Conservation (phyloP, 1,140 invertebrate species). For the Cydia amplana region DNA sequence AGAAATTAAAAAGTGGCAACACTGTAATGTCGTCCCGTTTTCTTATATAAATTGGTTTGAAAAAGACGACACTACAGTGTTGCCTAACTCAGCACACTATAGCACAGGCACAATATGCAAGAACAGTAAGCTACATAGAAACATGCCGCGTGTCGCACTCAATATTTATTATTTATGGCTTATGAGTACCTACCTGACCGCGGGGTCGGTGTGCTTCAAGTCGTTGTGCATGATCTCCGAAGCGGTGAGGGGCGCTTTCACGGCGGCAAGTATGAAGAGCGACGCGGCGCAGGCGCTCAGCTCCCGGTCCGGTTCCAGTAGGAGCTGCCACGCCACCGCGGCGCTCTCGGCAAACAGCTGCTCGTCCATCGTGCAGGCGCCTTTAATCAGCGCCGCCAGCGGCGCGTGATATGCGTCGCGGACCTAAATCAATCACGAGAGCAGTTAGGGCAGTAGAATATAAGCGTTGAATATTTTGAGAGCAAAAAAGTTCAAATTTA, state of each 20-base stretch:
- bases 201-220: conserved; percentile 90
- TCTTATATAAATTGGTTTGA: no score
- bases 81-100: no score
- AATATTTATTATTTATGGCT: no score
- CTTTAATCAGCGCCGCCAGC: conserved; percentile 93
- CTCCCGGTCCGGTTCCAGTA: conserved; percentile 91
- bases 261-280: conserved; percentile 94
- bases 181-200: conserved; percentile 82
- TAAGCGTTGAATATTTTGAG: background rate
- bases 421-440: conserved; percentile 82
- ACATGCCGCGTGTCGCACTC: no score
- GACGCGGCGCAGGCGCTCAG: conserved; percentile 90
- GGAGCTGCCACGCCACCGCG: conserved; percentile 95
- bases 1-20: no score
- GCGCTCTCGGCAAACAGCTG: conserved; percentile 93
- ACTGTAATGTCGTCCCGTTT: no score
- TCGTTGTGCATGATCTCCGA: conserved; percentile 93
- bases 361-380: conserved; percentile 92
- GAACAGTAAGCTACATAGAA: no score
- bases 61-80: no score
- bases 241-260: conserved; percentile 92
- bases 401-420: conserved; percentile 93
- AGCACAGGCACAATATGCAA: no score
- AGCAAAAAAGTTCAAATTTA: background rate
- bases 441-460: conserved; percentile 8